phyloP scores from a whole-genome alignment of 2,797 vertebrate species.

The Scomberomorus guttatus region DNA sequence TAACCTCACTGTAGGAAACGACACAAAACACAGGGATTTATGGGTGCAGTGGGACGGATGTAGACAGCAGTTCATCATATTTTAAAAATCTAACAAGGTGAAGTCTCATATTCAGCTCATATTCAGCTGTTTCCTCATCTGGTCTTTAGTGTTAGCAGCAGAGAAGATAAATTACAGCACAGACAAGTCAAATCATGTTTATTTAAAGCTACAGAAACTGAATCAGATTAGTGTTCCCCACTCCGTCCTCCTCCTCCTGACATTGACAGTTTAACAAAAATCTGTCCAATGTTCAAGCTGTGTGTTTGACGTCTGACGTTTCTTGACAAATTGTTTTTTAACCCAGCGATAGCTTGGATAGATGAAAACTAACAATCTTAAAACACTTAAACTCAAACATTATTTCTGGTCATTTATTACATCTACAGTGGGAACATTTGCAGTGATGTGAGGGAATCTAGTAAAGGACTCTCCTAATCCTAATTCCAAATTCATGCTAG shows the following conservation, averaged over 20 bases:
- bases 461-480: too few species aligned
- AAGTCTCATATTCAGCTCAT: background rate
- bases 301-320: too few species aligned
- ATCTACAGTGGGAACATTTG: too few species aligned
- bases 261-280: background rate
- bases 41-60: background rate
- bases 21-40: conserved; percentile 8
- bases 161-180: conserved; percentile 8
- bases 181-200: background rate
- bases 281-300: background rate
- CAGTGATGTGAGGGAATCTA: background rate
- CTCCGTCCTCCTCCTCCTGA: background rate
- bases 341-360: too few species aligned
- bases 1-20: background rate
- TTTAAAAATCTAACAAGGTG: background rate
- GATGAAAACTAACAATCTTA: too few species aligned
- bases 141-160: background rate
- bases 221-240: conserved; percentile 2
- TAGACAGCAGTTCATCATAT: conserved; percentile 13
- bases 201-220: background rate
- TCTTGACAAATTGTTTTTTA: too few species aligned
- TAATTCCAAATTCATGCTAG: too few species aligned
- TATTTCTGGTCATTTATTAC: background rate
- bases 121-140: background rate
- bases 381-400: background rate